These are phyloP conservation scores for Acanthococcus lagerstroemiae DNA, from an alignment of 2,888 invertebrate genomes.

Conservation along the genomic window DNA sequence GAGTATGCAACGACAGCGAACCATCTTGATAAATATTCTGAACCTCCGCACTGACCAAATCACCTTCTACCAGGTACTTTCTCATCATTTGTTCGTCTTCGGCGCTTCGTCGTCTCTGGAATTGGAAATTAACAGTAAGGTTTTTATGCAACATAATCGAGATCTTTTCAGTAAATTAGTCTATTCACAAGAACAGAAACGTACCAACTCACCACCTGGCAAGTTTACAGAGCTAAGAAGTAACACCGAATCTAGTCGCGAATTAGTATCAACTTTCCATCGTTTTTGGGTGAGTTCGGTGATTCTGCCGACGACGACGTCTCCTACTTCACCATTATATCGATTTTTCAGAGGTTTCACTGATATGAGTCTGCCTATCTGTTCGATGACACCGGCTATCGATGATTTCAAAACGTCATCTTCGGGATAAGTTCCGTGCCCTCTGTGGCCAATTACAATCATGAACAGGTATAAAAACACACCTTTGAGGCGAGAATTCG, in stretches of 20 bases:
- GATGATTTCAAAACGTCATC: slow-evolving; percentile 78
- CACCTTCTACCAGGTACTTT: slow-evolving; percentile 81
- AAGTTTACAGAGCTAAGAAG: slow-evolving; percentile 88
- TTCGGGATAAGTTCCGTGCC: slow-evolving; percentile 88
- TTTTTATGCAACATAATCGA: not conserved
- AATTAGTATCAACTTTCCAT: slow-evolving; percentile 93
- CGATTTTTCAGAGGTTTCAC: slow-evolving; percentile 83
- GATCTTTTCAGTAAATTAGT: not conserved
- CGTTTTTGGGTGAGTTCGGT: slow-evolving; percentile 86
- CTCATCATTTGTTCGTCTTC: slow-evolving; percentile 99
- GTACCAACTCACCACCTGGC: slow-evolving; percentile 90
- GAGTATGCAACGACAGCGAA: slow-evolving; percentile 81
- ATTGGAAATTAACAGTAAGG: slow-evolving; percentile 30
- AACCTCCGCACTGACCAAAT: slow-evolving; percentile 95
- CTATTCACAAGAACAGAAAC: slow-evolving; percentile 32
- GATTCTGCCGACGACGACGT: slow-evolving; percentile 90
- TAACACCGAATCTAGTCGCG: slow-evolving; percentile 75
- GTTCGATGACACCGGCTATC: slow-evolving; percentile 86
- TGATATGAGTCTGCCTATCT: slow-evolving; percentile 88
- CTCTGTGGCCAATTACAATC: slow-evolving; percentile 57
- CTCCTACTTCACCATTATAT: slow-evolving; percentile 88
- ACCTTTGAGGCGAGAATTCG: too few relatives aligned
- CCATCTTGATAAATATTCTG: slow-evolving; percentile 82
- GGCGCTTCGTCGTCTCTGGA: slow-evolving; percentile 70
- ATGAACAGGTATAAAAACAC: slow-evolving; percentile 1